phyloP scores from a whole-genome alignment of 2,113 vertebrate genomes.

The Antechinus stuartii region DNA sequence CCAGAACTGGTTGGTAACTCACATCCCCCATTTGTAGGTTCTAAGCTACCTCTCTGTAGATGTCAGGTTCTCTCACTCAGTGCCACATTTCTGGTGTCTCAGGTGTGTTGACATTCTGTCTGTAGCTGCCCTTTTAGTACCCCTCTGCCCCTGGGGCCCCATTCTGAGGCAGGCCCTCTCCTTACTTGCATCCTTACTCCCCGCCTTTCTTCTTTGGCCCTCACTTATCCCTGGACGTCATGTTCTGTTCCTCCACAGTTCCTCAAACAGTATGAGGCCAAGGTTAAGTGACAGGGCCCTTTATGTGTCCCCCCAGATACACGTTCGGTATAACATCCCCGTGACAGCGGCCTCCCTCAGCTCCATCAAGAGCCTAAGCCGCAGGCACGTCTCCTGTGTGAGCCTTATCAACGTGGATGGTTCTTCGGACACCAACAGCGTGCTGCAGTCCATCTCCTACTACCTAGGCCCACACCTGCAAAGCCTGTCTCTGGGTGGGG shows the following conservation, averaged over 20 bases:
- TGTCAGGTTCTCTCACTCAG: neutral
- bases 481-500: slow-evolving; percentile 86
- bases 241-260: neutral
- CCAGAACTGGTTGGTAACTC: neutral
- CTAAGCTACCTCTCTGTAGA: neutral
- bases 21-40: neutral
- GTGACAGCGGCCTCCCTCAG: slow-evolving; percentile 85
- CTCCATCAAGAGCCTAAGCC: slow-evolving; percentile 82
- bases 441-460: slow-evolving; percentile 83
- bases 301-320: slow-evolving; percentile 79
- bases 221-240: neutral
- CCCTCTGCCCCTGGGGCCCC: slow-evolving; percentile 14
- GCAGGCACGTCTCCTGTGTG: slow-evolving; percentile 81
- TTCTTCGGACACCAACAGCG: slow-evolving; percentile 82
- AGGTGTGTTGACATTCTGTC: neutral
- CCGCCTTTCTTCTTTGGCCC: neutral
- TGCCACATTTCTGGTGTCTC: neutral
- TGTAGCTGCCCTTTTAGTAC: slow-evolving; percentile 3
- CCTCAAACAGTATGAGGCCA: neutral
- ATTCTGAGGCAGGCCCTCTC: neutral
- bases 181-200: slow-evolving; percentile 7
- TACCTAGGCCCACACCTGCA: slow-evolving; percentile 85
- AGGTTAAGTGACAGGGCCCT: slow-evolving; percentile 38
- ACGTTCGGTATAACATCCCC: slow-evolving; percentile 86
- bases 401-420: slow-evolving; percentile 87